phyloP scores from a whole-genome alignment of 1,140 invertebrate genomes.

The Ostrea denselamellosa region DNA sequence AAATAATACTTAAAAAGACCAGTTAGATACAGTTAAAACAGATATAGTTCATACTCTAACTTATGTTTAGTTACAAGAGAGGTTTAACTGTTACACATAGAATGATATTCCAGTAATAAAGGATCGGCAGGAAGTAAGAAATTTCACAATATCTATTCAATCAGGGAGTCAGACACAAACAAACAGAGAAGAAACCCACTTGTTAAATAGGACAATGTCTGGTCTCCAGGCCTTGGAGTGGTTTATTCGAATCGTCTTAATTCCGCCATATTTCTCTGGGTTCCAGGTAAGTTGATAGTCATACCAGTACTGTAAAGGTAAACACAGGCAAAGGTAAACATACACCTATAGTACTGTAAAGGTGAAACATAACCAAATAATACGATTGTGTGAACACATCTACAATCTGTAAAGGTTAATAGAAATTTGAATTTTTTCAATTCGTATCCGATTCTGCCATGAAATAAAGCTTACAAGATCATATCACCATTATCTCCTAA shows the following conservation, averaged over 20 bases:
- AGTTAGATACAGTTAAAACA: neutral
- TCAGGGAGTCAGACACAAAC: neutral
- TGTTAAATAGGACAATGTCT: slow-evolving; percentile 99
- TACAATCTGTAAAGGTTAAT: too few relatives aligned
- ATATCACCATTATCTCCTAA: neutral
- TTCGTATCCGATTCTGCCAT: too few relatives aligned
- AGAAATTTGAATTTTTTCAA: too few relatives aligned
- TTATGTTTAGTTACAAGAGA: neutral
- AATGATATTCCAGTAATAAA: neutral
- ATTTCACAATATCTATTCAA: slow-evolving; percentile 19
- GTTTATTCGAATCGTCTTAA: slow-evolving; percentile 94
- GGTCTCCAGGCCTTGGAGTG: slow-evolving; percentile 99
- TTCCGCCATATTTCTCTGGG: slow-evolving; percentile 98
- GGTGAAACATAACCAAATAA: too few relatives aligned
- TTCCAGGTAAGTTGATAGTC: slow-evolving; percentile 99
- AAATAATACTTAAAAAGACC: neutral
- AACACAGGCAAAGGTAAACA: too few relatives aligned
- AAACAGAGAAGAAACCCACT: slow-evolving; percentile 85
- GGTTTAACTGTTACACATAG: neutral
- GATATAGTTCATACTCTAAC: neutral
- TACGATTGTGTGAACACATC: too few relatives aligned
- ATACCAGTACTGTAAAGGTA: slow-evolving; percentile 88
- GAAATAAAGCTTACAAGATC: too few relatives aligned
- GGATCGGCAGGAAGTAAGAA: neutral
- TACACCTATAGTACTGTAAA: too few relatives aligned